Conservation (phyloP, 2,797 vertebrate species). For the Tapirus indicus region DNA sequence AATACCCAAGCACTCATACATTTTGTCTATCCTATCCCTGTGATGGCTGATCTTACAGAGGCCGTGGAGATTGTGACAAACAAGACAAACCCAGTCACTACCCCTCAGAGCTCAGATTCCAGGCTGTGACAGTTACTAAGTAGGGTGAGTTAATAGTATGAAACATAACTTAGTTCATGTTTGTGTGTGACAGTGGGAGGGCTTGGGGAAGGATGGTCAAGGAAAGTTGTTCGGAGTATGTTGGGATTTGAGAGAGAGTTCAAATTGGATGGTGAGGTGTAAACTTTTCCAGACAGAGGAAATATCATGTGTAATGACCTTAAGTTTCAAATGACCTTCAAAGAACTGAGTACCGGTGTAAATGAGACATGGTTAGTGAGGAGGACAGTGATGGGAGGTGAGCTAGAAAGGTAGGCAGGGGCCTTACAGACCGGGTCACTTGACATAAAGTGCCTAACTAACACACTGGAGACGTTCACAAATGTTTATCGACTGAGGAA, state of each 20-base stretch:
- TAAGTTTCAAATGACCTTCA: neutral
- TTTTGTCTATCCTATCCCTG: neutral
- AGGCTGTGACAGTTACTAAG: neutral
- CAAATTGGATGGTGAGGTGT: neutral
- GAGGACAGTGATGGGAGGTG: neutral
- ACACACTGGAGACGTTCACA: neutral
- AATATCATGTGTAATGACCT: neutral
- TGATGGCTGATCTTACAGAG: neutral
- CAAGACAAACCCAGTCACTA: neutral
- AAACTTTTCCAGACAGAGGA: neutral
- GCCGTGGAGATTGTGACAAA: neutral
- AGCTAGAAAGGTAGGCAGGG: neutral
- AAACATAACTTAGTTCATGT: neutral
- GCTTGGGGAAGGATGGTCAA: neutral
- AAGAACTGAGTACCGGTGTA: neutral
- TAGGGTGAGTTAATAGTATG: neutral
- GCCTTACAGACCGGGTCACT: neutral
- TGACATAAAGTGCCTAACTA: neutral
- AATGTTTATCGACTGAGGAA: neutral
- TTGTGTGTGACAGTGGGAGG: neutral
- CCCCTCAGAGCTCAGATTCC: neutral
- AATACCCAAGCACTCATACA: neutral
- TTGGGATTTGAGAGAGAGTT: neutral
- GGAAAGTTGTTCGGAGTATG: neutral
- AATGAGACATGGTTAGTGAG: neutral